Evolutionary conservation across 2,888 invertebrate species (phyloP).

Genomic region (Myathropa florea): DNA sequence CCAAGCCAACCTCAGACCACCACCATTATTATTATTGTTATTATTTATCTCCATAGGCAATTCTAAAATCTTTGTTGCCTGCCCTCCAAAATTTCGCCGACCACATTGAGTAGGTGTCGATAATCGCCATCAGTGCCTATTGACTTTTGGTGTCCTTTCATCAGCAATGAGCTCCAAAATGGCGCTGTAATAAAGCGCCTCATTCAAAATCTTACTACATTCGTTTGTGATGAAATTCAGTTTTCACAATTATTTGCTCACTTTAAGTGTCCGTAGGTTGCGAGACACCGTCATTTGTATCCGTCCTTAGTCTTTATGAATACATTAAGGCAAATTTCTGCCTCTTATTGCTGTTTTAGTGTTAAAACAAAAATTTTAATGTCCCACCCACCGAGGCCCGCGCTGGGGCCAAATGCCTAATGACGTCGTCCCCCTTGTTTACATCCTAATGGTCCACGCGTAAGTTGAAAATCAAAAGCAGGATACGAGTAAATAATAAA

Average conservation of each 20-base stretch:
- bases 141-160: not conserved
- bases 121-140: too few relatives aligned
- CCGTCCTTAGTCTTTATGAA: not conserved
- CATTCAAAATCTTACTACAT: not conserved
- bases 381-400: not conserved
- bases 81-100: too few relatives aligned
- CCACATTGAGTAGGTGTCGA: too few relatives aligned
- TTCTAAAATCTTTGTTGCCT: too few relatives aligned
- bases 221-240: not conserved
- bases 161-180: not conserved
- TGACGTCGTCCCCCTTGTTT: not conserved
- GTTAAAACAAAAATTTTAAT: conserved; percentile 10
- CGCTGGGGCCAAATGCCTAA: not conserved
- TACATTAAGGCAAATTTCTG: conserved; percentile 6
- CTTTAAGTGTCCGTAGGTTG: conserved; percentile 1
- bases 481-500: conserved; percentile 54
- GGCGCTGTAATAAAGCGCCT: not conserved
- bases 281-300: not conserved
- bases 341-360: conserved; percentile 13
- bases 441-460: not conserved
- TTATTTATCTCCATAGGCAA: too few relatives aligned
- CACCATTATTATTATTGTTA: too few relatives aligned
- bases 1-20: too few relatives aligned
- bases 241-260: not conserved
- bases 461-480: conserved; percentile 42